phyloP scores from a whole-genome alignment of 2,888 invertebrate species.

The Iphiclides podalirius region DNA sequence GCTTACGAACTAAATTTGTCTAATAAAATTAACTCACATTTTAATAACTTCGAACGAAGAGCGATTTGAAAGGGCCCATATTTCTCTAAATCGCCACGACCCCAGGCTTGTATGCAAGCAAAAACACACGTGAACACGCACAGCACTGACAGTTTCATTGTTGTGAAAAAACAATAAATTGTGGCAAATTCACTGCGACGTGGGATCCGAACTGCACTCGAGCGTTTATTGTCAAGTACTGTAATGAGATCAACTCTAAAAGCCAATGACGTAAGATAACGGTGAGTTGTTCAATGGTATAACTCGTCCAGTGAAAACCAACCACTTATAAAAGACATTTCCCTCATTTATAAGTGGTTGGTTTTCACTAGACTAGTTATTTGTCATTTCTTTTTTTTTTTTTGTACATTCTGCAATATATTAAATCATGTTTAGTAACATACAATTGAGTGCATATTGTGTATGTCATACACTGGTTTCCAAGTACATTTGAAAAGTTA shows the following conservation, averaged over 20 bases:
- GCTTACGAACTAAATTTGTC: too few species aligned
- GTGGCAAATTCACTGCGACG: not conserved
- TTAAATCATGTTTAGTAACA: too few species aligned
- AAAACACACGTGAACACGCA: conserved; percentile 35
- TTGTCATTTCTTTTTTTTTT: too few species aligned
- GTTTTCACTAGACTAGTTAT: too few species aligned
- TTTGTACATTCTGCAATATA: too few species aligned
- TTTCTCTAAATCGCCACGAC: conserved; percentile 56
- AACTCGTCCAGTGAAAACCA: not conserved
- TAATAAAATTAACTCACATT: conserved; percentile 54
- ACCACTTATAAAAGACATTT: not conserved
- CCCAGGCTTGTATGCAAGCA: conserved; percentile 36
- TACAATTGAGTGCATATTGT: too few species aligned
- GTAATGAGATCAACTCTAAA: conserved; percentile 17
- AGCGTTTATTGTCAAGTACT: conserved; percentile 9
- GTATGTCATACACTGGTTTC: too few species aligned
- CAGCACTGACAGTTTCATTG: conserved; percentile 29
- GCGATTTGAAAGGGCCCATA: conserved; percentile 62
- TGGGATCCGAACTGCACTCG: not conserved
- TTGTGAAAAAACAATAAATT: conserved; percentile 1
- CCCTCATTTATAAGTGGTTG: too few species aligned
- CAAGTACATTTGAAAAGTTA: too few species aligned
- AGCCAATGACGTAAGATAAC: conserved; percentile 12
- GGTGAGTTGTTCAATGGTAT: not conserved
- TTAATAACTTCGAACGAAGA: conserved; percentile 52